Base-by-base conservation (phyloP, 2,113 vertebrate species). In the Rana temporaria region DNA sequence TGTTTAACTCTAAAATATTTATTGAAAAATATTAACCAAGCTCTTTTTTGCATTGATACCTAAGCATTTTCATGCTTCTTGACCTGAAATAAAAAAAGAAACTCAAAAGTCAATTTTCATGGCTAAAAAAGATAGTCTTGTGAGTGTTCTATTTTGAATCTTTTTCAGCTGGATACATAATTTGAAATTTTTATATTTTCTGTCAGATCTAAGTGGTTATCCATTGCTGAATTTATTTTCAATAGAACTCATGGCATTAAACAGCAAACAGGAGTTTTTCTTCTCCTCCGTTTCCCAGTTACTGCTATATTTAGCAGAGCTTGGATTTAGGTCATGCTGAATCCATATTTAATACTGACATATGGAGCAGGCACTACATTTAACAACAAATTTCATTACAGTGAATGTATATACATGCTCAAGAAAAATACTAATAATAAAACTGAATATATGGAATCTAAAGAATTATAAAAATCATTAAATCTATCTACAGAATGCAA, bases 151-250 rank as follows among this genome's bases (percentile, higher is more conserved):
- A 32, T 63, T 52, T 85, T 85, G 20, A 38, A 83, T 1, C 24
- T 0, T 15, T 57, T 84, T 81, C 11, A 65, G 60, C 59, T 84
- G 74, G 55, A 68, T 22, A 76, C 0, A 32, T 79, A 32, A 73
- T 59, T 78, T 78, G 71, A 82, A 62, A 67, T 82, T 75, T 82
- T 72, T 56, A 62, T 80, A 70, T 66, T 74, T 60, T 57, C 32
- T 83, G 81, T 76, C 64, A 76, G 53, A 83, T 83, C 71, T 76
- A 83, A 68, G 81, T 83, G 71, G 81, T 76, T 83, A 83, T 84
- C 16, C 34, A 75, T 16, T 2, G 71, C 53, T 84, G 11, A 59
- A 16, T 82, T 79, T 85, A 18, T 82, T 42, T 85, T 79, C 59
- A 86, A 63, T 60, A 73, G 86, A 84, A 0, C 4, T 82, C 26